Evolutionary conservation across 2,888 invertebrate species (phyloP), one percentile per base, ranked within the genome.

Genomic region (Craniophora ligustri): DNA sequence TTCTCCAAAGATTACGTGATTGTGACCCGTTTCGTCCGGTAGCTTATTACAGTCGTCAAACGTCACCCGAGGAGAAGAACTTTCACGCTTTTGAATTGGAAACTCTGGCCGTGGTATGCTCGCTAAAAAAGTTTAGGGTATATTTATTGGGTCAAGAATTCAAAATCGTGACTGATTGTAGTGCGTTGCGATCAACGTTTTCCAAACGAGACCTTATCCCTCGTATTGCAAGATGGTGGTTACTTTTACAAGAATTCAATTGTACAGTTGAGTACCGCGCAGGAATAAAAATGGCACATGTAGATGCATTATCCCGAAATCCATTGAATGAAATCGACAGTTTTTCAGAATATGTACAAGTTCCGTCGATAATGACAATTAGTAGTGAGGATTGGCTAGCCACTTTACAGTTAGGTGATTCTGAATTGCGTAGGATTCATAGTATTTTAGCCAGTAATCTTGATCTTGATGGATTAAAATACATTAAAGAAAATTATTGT

Each of bases 11-110:
- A 3, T 1, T 3, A 1, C 23, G 1, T 1, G 6, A 3, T 4
- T 1, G 21, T 3, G 30, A 15, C 3, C 1, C 16, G 6, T 49
- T 55, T 21, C 28, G 16, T 1, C 64, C 67, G 0, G 59, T 70
- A 0, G 63, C 68, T 0, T 70, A 45, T 14, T 69, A 54, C 7
- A 76, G 69, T 31, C 44, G 70, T 0, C 60, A 69, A 15, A 73
- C 72, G 0, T 44, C 67, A 0, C 67, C 67, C 0, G 68, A 72
- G n/a, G 72, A 71, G 32, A 55, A 40, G 13, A 48, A 70, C 15
- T 68, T 65, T n/a, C 67, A 67, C 23, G 45, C 69, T 1, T 74
- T 59, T 15, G 75, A 75, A 15, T 13, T 75, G 5, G 67, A 75
- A 13, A 63, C 73, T 0, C 26, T 63, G 14, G 70, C 70, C 0